Percentiles rank a stretch among this genome's conserved stretches.
Conservation (phyloP, 37 sponge, comb jelly and placozoan species). For the Cladorhizidae sp. region DNA sequence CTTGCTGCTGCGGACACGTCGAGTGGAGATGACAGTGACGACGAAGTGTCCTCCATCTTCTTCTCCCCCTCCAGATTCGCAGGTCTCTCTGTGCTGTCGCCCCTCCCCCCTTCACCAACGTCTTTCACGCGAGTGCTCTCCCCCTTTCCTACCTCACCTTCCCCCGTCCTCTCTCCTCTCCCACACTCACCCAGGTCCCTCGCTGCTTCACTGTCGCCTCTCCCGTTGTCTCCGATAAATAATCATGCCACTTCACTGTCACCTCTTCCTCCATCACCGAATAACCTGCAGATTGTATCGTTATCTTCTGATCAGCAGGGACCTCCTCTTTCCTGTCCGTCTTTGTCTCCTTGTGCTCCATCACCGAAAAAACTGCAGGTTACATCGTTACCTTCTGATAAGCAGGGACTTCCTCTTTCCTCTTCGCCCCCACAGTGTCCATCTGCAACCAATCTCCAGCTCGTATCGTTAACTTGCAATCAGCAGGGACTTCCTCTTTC, state of each 20-base stretch:
- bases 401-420: too few species aligned
- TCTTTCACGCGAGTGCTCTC: neutral
- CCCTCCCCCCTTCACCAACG: conserved; percentile 47
- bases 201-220: neutral
- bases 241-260: neutral
- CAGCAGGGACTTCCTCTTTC: too few species aligned
- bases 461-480: too few species aligned
- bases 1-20: neutral
- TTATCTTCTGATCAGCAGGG: too few species aligned
- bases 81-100: conserved; percentile 13
- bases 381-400: too few species aligned
- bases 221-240: neutral
- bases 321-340: too few species aligned
- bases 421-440: too few species aligned
- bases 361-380: too few species aligned
- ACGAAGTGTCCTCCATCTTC: neutral
- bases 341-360: neutral
- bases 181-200: conserved; percentile 4
- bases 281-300: too few species aligned
- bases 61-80: neutral
- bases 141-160: conserved; percentile 2
- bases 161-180: neutral
- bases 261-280: neutral
- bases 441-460: too few species aligned
- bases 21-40: neutral